phyloP scores from a whole-genome alignment of 2,888 invertebrate genomes.

The Labia minor region DNA sequence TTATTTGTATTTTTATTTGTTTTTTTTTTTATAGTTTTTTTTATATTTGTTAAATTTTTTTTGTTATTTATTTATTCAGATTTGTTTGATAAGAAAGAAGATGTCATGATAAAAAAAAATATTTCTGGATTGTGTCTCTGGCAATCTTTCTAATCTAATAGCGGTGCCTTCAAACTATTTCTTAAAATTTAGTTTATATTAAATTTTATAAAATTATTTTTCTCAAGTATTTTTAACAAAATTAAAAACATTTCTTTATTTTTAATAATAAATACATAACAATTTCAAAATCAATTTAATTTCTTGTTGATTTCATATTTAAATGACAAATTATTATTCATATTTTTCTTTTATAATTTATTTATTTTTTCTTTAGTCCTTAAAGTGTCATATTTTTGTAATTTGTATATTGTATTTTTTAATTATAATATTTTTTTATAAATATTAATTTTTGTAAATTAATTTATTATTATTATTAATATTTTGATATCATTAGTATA shows the following conservation, averaged over 20 bases:
- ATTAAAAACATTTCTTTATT: too few relatives aligned
- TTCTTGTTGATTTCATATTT: background rate
- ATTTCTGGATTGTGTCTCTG: background rate
- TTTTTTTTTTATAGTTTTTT: too few relatives aligned
- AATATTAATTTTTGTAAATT: background rate
- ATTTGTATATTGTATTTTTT: background rate
- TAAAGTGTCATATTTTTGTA: background rate
- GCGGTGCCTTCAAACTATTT: background rate
- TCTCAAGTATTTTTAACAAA: background rate
- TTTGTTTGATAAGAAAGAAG: background rate
- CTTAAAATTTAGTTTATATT: background rate
- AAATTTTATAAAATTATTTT: background rate
- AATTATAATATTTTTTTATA: background rate
- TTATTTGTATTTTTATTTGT: too few relatives aligned
- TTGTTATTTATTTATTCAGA: background rate
- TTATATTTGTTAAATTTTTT: background rate
- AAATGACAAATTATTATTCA: slow-evolving; percentile 13
- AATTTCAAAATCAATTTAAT: too few relatives aligned
- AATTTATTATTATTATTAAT: too few relatives aligned
- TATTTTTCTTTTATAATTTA: background rate
- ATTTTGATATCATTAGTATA: too few relatives aligned
- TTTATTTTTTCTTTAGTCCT: background rate
- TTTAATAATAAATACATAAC: too few relatives aligned
- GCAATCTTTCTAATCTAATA: slow-evolving; percentile 7
- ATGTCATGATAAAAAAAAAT: background rate